A percentile compares a stretch with the other conserved stretches of the same genome.
phyloP scores from a whole-genome alignment of 2,797 vertebrate species.

The Anguilla anguilla region DNA sequence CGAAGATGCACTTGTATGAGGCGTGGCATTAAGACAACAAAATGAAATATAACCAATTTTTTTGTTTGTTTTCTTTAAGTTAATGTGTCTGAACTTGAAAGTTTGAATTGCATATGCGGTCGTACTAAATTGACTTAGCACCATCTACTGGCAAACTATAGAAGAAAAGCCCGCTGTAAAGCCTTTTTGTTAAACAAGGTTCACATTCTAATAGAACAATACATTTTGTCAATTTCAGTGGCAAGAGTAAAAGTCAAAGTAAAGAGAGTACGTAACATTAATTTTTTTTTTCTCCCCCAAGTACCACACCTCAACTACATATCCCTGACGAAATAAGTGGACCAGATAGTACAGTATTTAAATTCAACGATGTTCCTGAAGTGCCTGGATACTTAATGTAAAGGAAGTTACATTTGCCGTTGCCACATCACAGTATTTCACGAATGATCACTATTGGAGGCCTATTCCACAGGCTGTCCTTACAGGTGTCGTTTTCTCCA shows the following conservation, averaged over 20 bases:
- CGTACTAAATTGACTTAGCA: constrained; percentile 27
- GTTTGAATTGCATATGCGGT: constrained; percentile 1
- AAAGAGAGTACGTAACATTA: too few species aligned
- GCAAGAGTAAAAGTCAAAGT: background rate
- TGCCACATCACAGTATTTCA: background rate
- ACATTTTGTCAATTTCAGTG: background rate
- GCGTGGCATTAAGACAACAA: background rate
- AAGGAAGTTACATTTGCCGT: background rate
- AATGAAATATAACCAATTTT: background rate
- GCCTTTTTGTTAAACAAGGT: background rate
- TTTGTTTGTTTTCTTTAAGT: background rate
- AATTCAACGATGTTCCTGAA: background rate
- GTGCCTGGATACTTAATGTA: background rate
- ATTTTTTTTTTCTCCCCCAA: too few species aligned
- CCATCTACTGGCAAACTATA: constrained; percentile 39
- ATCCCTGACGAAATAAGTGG: background rate
- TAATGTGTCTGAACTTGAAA: constrained; percentile 9
- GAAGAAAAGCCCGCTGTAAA: background rate
- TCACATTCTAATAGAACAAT: background rate
- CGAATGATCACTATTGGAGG: background rate
- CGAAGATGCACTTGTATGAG: background rate
- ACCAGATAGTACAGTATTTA: background rate
- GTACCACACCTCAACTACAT: background rate
- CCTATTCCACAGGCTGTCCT: background rate
- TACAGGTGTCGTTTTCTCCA: background rate